Conservation (phyloP, 2,113 vertebrate species). For the Phylloscopus whistleri region DNA sequence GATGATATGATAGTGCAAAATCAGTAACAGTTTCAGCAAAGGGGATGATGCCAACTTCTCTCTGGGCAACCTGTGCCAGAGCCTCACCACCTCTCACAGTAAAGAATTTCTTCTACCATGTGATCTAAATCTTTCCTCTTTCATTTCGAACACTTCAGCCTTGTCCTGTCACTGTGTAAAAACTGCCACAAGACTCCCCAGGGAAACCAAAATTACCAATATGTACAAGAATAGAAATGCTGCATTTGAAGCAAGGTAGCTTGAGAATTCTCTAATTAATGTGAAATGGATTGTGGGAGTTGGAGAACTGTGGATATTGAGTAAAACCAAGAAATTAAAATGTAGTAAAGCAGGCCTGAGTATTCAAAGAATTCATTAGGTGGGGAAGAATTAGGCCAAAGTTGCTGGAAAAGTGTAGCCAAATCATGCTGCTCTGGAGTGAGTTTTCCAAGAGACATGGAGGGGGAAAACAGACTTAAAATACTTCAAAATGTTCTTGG, state of each 20-base stretch:
- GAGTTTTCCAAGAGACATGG: neutral
- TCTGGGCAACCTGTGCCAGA: neutral
- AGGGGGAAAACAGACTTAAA: neutral
- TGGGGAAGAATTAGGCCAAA: neutral
- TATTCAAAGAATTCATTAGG: neutral
- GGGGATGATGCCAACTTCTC: neutral
- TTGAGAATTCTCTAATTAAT: neutral
- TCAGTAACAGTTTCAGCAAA: neutral
- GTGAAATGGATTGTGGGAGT: neutral
- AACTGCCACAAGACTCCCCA: neutral
- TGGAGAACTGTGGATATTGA: neutral
- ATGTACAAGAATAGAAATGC: neutral
- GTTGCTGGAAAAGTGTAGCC: neutral
- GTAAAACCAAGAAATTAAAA: neutral
- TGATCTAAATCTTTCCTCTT: neutral
- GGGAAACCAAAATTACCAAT: neutral
- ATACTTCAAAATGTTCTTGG: neutral
- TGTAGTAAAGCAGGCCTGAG: neutral
- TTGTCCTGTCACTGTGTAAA: neutral
- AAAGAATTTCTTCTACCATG: neutral
- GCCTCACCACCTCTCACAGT: neutral
- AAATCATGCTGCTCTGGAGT: neutral
- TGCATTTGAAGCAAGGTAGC: neutral
- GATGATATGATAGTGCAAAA: neutral
- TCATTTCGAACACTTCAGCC: neutral